These are phyloP conservation scores for Gallinago paraguaiae DNA, from an alignment of 2,113 vertebrate species.

Conservation along the genomic window DNA sequence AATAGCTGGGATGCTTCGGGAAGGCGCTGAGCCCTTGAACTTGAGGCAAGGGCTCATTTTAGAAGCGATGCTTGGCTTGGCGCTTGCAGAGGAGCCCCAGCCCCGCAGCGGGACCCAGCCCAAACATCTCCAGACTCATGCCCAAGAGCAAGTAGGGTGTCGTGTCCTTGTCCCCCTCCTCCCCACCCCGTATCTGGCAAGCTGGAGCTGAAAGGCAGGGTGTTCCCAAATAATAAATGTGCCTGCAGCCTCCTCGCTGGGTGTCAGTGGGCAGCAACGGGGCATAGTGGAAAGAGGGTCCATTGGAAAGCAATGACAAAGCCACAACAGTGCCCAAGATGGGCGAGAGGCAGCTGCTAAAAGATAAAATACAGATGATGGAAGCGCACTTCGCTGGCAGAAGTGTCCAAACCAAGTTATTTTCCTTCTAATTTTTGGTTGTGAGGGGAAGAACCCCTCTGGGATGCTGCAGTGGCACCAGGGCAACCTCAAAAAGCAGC, in stretches of 20 bases:
- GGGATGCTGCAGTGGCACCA: neutral
- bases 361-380: neutral
- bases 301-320: neutral
- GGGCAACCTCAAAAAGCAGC: neutral
- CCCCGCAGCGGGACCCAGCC: accelerated
- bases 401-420: neutral
- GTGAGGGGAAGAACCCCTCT: accelerated
- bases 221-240: neutral
- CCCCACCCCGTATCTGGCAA: neutral
- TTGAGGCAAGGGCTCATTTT: neutral
- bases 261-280: neutral
- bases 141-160: neutral
- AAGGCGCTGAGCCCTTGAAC: neutral
- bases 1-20: conserved; percentile 32
- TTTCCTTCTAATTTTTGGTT: neutral
- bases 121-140: accelerated
- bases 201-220: neutral
- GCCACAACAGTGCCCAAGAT: accelerated
- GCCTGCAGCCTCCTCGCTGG: neutral
- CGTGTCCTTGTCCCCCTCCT: accelerated
- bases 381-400: neutral
- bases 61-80: neutral
- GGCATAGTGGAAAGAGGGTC: neutral
- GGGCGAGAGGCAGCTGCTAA: neutral
- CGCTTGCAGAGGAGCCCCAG: accelerated